These are phyloP conservation scores for Natator depressus DNA, from an alignment of 2,113 vertebrate genomes.

Conservation along the genomic window DNA sequence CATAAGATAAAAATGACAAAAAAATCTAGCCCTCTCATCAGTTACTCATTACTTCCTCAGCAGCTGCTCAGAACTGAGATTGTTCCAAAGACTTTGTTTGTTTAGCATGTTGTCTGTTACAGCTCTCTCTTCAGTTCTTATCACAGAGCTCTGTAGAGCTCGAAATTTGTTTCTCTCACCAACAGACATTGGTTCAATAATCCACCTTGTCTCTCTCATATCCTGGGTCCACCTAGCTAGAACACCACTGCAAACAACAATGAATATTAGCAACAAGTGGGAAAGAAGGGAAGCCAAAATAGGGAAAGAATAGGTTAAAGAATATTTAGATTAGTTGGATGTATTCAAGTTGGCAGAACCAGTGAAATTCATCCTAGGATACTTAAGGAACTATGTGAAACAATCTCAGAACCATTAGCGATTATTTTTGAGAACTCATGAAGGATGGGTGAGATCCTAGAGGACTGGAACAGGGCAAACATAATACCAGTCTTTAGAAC, in stretches of 20 bases:
- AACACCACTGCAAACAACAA: background rate
- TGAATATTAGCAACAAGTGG: background rate
- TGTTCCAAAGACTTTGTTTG: background rate
- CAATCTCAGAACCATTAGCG: background rate
- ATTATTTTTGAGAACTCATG: background rate
- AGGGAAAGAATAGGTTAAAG: background rate
- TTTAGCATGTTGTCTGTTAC: background rate
- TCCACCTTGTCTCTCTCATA: background rate
- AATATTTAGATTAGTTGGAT: background rate
- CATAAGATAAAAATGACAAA: background rate
- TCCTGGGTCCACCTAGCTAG: background rate
- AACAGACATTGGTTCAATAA: background rate
- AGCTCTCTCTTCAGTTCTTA: background rate
- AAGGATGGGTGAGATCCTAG: background rate
- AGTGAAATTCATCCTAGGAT: background rate
- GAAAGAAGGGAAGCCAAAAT: background rate
- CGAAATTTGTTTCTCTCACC: background rate
- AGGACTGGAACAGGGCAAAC: background rate
- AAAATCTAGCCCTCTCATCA: background rate
- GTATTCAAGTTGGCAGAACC: background rate
- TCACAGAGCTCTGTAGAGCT: background rate
- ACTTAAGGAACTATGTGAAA: background rate
- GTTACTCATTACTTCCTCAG: background rate
- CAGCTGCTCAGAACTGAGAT: background rate
- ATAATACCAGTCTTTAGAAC: background rate